These are phyloP conservation scores for Mythimna albipuncta DNA, from an alignment of 2,888 invertebrate genomes.

Conservation along the genomic window DNA sequence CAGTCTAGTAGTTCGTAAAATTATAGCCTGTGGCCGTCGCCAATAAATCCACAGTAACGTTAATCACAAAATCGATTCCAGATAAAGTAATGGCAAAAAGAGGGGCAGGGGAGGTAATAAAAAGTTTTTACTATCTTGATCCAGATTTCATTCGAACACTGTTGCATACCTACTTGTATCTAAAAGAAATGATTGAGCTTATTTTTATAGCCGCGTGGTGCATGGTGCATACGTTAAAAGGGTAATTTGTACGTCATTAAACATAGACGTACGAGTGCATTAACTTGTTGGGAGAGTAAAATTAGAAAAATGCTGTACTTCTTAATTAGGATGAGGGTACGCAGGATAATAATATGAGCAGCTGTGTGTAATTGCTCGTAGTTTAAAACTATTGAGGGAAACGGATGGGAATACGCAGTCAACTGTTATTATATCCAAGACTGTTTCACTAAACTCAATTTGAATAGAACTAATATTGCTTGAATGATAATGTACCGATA, in stretches of 20 bases:
- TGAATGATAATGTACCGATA: not conserved
- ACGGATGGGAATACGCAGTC: not conserved
- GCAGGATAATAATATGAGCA: constrained; percentile 34
- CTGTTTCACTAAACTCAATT: not conserved
- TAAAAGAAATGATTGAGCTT: constrained; percentile 51
- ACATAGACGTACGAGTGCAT: constrained; percentile 47
- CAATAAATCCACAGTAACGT: constrained; percentile 56
- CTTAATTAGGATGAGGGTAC: constrained; percentile 40
- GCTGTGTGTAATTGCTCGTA: constrained; percentile 43
- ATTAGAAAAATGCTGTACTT: constrained; percentile 54
- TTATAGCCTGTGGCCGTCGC: constrained; percentile 43
- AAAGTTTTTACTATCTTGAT: constrained; percentile 43
- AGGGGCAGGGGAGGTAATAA: constrained; percentile 31
- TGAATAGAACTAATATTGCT: constrained; percentile 3
- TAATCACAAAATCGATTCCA: constrained; percentile 61
- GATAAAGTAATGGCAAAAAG: constrained; percentile 45
- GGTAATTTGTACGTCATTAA: constrained; percentile 62
- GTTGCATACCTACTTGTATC: constrained; percentile 21
- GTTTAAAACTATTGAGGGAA: constrained; percentile 16
- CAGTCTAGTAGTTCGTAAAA: constrained; percentile 37
- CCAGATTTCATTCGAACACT: constrained; percentile 52
- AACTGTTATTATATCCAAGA: not conserved
- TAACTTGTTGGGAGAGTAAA: constrained; percentile 48
- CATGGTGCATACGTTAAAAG: constrained; percentile 47
- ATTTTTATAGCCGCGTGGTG: constrained; percentile 55